A percentile compares a stretch with the other conserved stretches of the same genome.
Evolutionary conservation across 53 echinoderm and acorn worm genomes (phyloP).

Genomic region (Astropecten irregularis): DNA sequence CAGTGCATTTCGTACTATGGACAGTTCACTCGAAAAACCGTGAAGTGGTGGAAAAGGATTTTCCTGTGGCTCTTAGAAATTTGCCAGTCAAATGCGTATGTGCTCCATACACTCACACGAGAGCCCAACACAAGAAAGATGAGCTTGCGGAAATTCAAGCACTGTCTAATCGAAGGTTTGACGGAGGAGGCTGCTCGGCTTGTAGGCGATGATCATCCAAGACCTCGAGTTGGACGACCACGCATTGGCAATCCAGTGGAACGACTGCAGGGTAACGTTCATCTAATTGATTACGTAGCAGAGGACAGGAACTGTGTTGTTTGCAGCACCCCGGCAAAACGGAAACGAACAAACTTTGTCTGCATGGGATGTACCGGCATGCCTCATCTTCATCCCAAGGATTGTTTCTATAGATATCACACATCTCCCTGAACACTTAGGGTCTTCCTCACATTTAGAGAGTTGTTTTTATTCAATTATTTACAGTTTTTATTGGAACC

Average conservation of each 20-base stretch:
- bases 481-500: not conserved
- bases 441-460: not conserved
- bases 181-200: constrained; percentile 27
- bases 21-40: constrained; percentile 39
- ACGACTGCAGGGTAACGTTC: constrained; percentile 25
- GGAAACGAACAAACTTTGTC: constrained; percentile 48
- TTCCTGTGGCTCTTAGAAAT: constrained; percentile 54
- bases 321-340: constrained; percentile 2
- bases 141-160: constrained; percentile 39
- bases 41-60: constrained; percentile 51
- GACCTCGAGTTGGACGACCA: not conserved
- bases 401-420: constrained; percentile 51
- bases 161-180: constrained; percentile 8
- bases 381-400: constrained; percentile 50
- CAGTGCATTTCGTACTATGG: constrained; percentile 54
- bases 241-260: not conserved
- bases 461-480: not conserved
- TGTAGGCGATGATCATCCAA: not conserved
- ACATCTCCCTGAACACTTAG: not conserved
- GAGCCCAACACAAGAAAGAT: not conserved
- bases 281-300: not conserved
- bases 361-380: constrained; percentile 26
- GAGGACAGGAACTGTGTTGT: constrained; percentile 52
- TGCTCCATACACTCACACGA: constrained; percentile 32
- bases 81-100: constrained; percentile 51